Base-by-base conservation (phyloP, 2,797 vertebrate species). In the Sparus aurata region DNA sequence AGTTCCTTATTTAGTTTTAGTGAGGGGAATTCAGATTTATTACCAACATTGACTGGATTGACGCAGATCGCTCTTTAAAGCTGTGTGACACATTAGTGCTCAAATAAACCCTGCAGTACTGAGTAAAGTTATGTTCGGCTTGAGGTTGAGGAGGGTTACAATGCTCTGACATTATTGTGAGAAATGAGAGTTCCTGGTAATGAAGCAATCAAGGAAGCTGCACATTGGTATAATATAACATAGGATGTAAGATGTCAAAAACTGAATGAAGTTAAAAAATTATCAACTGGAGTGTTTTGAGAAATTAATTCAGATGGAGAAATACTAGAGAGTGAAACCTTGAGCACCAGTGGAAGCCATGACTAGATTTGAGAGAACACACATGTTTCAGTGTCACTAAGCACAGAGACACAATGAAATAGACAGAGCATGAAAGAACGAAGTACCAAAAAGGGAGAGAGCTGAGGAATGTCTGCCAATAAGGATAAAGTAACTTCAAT, bases 251-350 rank as follows among this genome's bases (percentile, higher is more conserved):
- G 7, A 34, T 6, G 17, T 52, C 25, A 52, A 34, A 64, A 73
- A 27, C 18, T 12, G 23, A 69, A 77, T 20, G n/a, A 63, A 49
- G 43, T 6, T 5, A 22, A 57, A 47, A 72, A 20, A 38, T 69
- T 30, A 76, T 52, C 7, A 50, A 72, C 63, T 50, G 27, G 46
- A 12, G 64, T 22, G 57, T 49, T 66, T 52, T 52, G 52, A 75
- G 38, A 8, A 27, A 46, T 67, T 22, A 46, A 69, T 77, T 67
- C 17, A 23, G 62, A 66, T 46, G 69, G 43, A 60, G 47, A 87
- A 75, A 91, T 78, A 85, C 5, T 69, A 73, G 58, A 91, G 87
- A 91, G 79, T 78, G 82, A 90, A 87, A 95, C 95, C 94, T 95
- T 87, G 94, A 91, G 75, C 75, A 60, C 53, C 20, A 80, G 13